A percentile compares a stretch with the other conserved stretches of the same genome.
Conservation (phyloP, 2,888 invertebrate genomes). For the Atethmia centrago region DNA sequence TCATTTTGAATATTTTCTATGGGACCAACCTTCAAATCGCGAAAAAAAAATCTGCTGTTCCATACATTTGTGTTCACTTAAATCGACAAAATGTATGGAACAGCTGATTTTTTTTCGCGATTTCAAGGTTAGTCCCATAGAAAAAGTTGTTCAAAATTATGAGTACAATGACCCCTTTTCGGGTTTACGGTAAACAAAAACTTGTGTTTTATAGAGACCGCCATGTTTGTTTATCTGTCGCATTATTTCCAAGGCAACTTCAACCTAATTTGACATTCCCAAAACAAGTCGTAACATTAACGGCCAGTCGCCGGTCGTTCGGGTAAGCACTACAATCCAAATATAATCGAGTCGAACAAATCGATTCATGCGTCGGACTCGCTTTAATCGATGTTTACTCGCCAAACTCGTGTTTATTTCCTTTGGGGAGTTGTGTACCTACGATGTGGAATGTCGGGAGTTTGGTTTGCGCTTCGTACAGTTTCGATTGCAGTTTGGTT, state of each 20-base stretch:
- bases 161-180: too few species aligned
- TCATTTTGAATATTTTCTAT: too few species aligned
- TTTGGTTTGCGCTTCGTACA: constrained; percentile 21
- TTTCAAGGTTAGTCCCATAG: too few species aligned
- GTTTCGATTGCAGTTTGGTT: constrained; percentile 31
- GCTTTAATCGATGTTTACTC: constrained; percentile 56
- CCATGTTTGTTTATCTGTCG: constrained; percentile 15
- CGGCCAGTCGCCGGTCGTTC: background rate
- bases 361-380: constrained; percentile 42
- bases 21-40: too few species aligned
- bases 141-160: too few species aligned
- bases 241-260: constrained; percentile 1
- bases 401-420: constrained; percentile 48
- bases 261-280: constrained; percentile 17
- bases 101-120: too few species aligned
- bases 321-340: constrained; percentile 33
- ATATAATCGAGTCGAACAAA: constrained; percentile 44
- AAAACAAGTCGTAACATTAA: constrained; percentile 35
- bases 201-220: background rate
- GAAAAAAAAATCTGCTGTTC: too few species aligned
- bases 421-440: constrained; percentile 40
- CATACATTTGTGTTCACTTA: too few species aligned
- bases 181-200: too few species aligned
- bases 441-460: constrained; percentile 13
- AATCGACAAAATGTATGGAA: too few species aligned